These are phyloP conservation scores for Illadopsis cleaveri DNA, from an alignment of 2,113 vertebrate species.

Conservation along the genomic window DNA sequence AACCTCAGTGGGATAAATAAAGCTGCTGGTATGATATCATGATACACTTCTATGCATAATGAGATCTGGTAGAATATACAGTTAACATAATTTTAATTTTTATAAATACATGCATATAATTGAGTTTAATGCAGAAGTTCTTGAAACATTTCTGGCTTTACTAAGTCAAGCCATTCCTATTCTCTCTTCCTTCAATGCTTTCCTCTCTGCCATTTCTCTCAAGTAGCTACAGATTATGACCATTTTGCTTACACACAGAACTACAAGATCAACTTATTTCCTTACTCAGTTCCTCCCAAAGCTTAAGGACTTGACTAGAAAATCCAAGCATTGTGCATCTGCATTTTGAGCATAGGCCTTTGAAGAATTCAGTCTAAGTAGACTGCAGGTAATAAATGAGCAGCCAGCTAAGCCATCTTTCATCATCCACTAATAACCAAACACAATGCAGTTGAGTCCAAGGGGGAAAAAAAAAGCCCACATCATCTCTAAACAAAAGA, in stretches of 20 bases:
- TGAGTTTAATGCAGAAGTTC: not conserved
- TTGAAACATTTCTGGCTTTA: not conserved
- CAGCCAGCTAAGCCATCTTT: not conserved
- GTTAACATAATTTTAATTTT: not conserved
- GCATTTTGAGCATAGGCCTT: not conserved
- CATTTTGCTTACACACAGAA: not conserved
- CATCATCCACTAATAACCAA: not conserved
- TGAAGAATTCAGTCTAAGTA: not conserved
- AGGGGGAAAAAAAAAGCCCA: not conserved
- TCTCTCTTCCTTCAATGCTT: not conserved
- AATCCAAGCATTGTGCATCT: not conserved
- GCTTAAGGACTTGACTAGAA: not conserved
- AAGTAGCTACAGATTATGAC: not conserved
- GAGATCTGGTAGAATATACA: not conserved
- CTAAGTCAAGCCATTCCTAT: not conserved
- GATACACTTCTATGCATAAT: not conserved
- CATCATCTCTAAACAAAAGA: not conserved
- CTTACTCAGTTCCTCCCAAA: not conserved
- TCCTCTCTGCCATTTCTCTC: not conserved
- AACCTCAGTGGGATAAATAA: not conserved
- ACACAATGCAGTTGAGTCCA: not conserved
- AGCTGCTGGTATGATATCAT: not conserved
- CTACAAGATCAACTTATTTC: not conserved
- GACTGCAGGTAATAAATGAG: not conserved
- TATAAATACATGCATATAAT: not conserved